Percentiles rank a stretch among this genome's conserved stretches.
Evolutionary conservation across 2,113 vertebrate genomes (phyloP).

Genomic region (Mormoops blainvillei): DNA sequence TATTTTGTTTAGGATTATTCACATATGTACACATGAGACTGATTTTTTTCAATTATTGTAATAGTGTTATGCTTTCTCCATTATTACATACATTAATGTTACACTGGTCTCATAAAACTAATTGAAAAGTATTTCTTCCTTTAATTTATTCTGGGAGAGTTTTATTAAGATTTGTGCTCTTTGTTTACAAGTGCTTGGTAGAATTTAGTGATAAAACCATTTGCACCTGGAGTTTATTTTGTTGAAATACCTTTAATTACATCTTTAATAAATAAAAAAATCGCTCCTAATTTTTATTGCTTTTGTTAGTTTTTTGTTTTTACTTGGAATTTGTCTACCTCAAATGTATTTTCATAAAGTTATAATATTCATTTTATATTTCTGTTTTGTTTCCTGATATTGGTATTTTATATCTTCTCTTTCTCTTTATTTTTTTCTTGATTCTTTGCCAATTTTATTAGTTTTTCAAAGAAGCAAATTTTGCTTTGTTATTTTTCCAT

Average conservation of each 20-base stretch:
- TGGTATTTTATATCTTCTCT: too few relatives aligned
- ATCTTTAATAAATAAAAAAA: background rate
- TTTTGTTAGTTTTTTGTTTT: background rate
- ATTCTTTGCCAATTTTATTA: background rate
- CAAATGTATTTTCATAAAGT: background rate
- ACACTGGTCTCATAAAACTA: background rate
- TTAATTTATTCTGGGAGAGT: background rate
- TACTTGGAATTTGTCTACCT: background rate
- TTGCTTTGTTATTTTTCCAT: background rate
- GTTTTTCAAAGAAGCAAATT: background rate
- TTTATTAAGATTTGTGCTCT: background rate
- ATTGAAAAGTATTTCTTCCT: too few relatives aligned
- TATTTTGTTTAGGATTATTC: background rate
- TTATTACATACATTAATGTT: background rate
- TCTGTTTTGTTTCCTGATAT: background rate
- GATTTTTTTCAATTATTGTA: background rate
- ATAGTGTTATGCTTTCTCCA: background rate
- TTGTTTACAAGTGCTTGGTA: background rate
- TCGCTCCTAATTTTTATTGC: background rate
- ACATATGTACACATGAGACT: background rate
- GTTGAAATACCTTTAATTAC: background rate
- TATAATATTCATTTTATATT: background rate
- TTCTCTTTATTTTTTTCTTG: too few relatives aligned
- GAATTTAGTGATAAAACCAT: background rate
- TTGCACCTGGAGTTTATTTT: background rate